These are phyloP conservation scores for Trichomycterus rosablanca DNA, from an alignment of 2,113 vertebrate genomes.

Conservation along the genomic window DNA sequence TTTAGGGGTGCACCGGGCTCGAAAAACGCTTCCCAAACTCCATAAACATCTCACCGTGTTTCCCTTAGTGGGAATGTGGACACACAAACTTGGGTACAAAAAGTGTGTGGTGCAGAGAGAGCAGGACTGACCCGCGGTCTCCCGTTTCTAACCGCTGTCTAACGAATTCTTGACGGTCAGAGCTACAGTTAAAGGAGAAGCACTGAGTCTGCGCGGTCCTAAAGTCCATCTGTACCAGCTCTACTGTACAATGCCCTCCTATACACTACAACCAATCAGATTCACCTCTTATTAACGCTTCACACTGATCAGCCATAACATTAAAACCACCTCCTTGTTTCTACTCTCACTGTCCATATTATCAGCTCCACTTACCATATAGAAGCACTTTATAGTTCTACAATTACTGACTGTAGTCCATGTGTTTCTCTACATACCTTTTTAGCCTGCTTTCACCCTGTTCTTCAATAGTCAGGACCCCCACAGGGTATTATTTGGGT, in stretches of 20 bases:
- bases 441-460: too few species aligned
- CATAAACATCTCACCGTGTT: constrained; percentile 30
- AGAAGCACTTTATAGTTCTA: too few species aligned
- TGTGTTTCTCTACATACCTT: too few species aligned
- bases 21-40: constrained; percentile 31
- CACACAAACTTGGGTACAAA: neutral
- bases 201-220: constrained; percentile 44
- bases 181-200: constrained; percentile 4
- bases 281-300: too few species aligned
- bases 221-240: constrained; percentile 22
- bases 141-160: constrained; percentile 5
- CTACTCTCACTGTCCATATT: too few species aligned
- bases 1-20: constrained; percentile 48
- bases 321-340: too few species aligned
- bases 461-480: too few species aligned
- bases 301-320: too few species aligned
- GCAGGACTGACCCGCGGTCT: neutral
- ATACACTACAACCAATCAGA: too few species aligned
- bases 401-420: too few species aligned
- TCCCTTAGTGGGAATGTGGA: neutral
- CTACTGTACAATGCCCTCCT: neutral
- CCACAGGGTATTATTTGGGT: too few species aligned
- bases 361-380: too few species aligned
- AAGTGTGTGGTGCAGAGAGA: neutral
- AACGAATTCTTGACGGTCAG: constrained; percentile 14